phyloP scores from a whole-genome alignment of 2,113 vertebrate species.

The Indicator indicator region DNA sequence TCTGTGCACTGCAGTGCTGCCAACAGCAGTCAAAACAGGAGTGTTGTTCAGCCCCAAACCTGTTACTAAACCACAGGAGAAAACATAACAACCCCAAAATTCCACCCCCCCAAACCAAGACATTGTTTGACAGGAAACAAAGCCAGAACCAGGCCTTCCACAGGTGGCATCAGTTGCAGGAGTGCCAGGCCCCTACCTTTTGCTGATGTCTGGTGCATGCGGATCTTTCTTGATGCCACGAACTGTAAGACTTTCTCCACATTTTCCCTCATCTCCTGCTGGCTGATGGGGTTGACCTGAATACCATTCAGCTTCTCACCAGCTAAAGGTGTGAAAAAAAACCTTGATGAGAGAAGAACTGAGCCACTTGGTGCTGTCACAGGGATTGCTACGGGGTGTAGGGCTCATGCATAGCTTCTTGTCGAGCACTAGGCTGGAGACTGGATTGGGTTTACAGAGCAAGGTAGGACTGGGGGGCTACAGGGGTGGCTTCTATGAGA shows the following conservation, averaged over 20 bases:
- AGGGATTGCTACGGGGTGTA: neutral
- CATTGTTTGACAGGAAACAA: neutral
- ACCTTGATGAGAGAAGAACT: neutral
- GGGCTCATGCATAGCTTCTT: neutral
- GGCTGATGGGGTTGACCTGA: slow-evolving; percentile 79
- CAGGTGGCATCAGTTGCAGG: neutral
- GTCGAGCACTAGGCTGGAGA: neutral
- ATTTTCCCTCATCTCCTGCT: slow-evolving; percentile 91
- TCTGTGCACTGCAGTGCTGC: no score
- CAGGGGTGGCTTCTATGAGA: neutral
- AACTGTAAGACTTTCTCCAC: slow-evolving; percentile 95
- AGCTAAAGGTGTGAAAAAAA: slow-evolving; percentile 72
- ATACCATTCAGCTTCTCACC: slow-evolving; percentile 88
- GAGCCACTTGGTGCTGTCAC: neutral
- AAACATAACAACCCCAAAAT: fast-evolving
- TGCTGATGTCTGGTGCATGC: slow-evolving; percentile 96
- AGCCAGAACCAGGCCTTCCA: neutral
- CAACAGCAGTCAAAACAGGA: neutral
- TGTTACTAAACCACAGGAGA: neutral
- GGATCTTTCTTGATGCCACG: slow-evolving; percentile 91
- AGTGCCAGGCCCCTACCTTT: slow-evolving; percentile 77
- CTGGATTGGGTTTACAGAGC: fast-evolving
- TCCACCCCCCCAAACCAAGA: neutral
- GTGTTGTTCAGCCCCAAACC: neutral
- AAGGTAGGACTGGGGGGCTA: neutral